These are phyloP conservation scores for Phrynocephalus vlangalii DNA, from an alignment of 2,797 vertebrate species.

Conservation along the genomic window DNA sequence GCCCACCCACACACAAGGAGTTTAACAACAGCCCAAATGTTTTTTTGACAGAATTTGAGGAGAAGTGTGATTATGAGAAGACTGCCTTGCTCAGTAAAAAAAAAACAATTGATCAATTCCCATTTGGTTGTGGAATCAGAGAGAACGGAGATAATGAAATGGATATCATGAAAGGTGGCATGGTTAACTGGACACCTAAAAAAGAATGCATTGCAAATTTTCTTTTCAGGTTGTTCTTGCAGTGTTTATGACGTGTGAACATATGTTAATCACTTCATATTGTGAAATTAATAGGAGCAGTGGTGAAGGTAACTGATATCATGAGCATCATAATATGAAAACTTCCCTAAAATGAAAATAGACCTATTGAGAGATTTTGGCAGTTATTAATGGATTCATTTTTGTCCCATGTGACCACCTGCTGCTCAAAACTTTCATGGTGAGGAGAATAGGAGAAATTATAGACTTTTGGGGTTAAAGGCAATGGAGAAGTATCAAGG, in stretches of 20 bases:
- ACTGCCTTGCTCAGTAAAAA: not conserved
- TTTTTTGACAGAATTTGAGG: too few species aligned
- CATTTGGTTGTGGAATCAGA: too few species aligned
- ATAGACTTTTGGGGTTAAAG: not conserved
- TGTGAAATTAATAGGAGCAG: slow-evolving; percentile 1
- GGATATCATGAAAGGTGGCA: not conserved
- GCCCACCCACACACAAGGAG: too few species aligned
- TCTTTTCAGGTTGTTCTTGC: not conserved
- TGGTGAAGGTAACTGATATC: not conserved
- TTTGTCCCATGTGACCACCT: not conserved
- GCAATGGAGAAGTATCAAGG: not conserved
- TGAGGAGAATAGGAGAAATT: not conserved
- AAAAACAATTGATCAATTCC: not conserved
- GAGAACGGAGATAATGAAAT: not conserved
- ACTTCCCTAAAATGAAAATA: not conserved
- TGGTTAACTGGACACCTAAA: not conserved
- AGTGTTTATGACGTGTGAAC: not conserved
- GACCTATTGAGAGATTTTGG: not conserved
- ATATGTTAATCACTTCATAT: not conserved
- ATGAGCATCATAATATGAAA: not conserved
- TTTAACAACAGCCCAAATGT: too few species aligned
- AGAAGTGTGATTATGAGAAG: too few species aligned
- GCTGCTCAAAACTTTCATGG: not conserved
- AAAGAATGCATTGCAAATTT: not conserved
- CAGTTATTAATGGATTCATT: not conserved